phyloP scores from a whole-genome alignment of 2,113 vertebrate genomes.

The Campylomormyrus numenius region DNA sequence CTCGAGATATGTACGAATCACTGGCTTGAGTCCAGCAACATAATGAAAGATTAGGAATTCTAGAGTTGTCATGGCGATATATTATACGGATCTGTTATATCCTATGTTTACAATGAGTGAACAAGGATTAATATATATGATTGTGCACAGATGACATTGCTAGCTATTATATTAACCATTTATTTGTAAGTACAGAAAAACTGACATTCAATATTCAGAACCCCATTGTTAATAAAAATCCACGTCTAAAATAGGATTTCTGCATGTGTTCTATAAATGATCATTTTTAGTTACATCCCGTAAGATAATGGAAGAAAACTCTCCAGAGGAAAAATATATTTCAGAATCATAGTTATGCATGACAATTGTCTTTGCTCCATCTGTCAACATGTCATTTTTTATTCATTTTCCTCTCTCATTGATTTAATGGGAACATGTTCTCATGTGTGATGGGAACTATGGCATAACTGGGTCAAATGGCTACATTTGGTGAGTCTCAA shows the following conservation, averaged over 20 bases:
- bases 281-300: background rate
- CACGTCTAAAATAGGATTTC: constrained; percentile 16
- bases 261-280: background rate
- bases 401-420: constrained; percentile 6
- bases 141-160: background rate
- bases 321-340: background rate
- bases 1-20: background rate
- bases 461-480: constrained; percentile 10
- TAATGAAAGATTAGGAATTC: background rate
- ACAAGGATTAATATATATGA: background rate
- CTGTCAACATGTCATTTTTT: constrained; percentile 18
- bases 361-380: constrained; percentile 16
- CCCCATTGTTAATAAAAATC: constrained; percentile 25
- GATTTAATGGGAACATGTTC: constrained; percentile 1
- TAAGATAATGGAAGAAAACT: background rate
- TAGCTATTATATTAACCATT: background rate
- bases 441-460: background rate
- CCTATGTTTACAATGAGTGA: background rate
- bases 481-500: background rate
- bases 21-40: background rate
- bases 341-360: constrained; percentile 7
- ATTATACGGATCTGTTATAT: background rate
- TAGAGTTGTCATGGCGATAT: background rate
- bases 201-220: background rate
- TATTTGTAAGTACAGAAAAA: background rate